Evolutionary conservation across 2,113 vertebrate species (phyloP).

Genomic region (Leucopsar rothschildi): DNA sequence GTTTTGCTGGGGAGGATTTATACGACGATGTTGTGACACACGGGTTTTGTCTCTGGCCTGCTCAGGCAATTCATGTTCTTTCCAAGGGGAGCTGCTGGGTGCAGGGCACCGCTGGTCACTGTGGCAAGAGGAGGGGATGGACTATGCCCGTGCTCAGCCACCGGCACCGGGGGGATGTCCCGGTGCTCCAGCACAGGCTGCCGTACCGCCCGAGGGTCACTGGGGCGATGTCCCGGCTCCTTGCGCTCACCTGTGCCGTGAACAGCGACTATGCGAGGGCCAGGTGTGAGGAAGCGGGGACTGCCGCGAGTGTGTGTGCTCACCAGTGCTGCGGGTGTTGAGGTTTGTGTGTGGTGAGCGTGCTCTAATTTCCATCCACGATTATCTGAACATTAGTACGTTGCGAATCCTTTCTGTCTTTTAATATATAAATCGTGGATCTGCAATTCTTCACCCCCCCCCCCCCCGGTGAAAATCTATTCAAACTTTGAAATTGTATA

Average conservation of each 20-base stretch:
- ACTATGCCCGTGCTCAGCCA: background rate
- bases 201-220: background rate
- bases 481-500: background rate
- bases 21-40: accelerated
- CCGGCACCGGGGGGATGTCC: background rate
- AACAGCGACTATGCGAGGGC: accelerated
- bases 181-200: background rate
- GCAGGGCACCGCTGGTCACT: background rate
- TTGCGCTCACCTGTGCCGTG: accelerated
- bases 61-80: accelerated
- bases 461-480: background rate
- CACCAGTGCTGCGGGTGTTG: accelerated
- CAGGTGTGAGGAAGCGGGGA: accelerated
- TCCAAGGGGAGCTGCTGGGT: too few species aligned
- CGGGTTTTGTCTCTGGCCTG: background rate
- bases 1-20: background rate
- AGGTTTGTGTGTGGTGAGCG: background rate
- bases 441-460: background rate
- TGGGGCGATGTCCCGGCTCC: background rate
- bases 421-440: background rate
- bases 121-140: background rate
- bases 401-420: background rate
- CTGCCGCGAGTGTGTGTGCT: accelerated
- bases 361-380: background rate
- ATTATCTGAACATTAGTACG: background rate